Percentiles rank a stretch among this genome's conserved stretches.
phyloP scores from a whole-genome alignment of 2,113 vertebrate species.

The Istiophorus platypterus region DNA sequence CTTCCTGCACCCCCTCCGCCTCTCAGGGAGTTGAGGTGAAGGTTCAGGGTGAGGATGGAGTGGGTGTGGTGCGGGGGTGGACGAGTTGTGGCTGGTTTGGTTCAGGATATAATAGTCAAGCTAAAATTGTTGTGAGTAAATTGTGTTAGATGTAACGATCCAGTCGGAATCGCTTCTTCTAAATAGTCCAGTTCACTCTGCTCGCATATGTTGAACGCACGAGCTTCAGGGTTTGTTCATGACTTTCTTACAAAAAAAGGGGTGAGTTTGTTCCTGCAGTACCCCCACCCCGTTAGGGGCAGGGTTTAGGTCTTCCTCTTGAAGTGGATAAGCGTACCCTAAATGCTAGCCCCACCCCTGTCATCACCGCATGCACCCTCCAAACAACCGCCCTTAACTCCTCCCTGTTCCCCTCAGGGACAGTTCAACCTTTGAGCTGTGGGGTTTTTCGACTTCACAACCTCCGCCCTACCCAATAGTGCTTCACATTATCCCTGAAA shows the following conservation, averaged over 20 bases:
- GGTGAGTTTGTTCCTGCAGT: slow-evolving; percentile 34
- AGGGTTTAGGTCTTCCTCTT: slow-evolving; percentile 46
- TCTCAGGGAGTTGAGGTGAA: slow-evolving; percentile 57
- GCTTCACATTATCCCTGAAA: slow-evolving; percentile 11
- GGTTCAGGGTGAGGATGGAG: slow-evolving; percentile 63
- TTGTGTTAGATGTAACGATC: slow-evolving; percentile 38
- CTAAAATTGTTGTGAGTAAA: slow-evolving; percentile 40
- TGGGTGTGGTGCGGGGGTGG: background rate
- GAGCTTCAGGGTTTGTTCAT: slow-evolving; percentile 33
- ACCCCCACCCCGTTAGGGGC: slow-evolving; percentile 34
- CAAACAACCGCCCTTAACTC: slow-evolving; percentile 27
- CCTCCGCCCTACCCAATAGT: background rate
- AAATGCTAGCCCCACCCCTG: slow-evolving; percentile 48
- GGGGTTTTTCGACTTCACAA: slow-evolving; percentile 38
- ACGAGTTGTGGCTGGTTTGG: background rate
- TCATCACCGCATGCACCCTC: slow-evolving; percentile 42
- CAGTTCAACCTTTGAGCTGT: slow-evolving; percentile 42
- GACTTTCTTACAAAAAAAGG: slow-evolving; percentile 48
- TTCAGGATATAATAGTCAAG: slow-evolving; percentile 41
- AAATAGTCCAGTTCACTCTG: background rate
- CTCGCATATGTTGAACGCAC: slow-evolving; percentile 3
- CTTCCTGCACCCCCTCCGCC: slow-evolving; percentile 5
- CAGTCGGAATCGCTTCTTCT: slow-evolving; percentile 18
- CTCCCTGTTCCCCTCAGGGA: slow-evolving; percentile 46
- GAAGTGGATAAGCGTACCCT: slow-evolving; percentile 61